Evolutionary conservation across 2,888 invertebrate species (phyloP).

Genomic region (Pediacus dermestoides): DNA sequence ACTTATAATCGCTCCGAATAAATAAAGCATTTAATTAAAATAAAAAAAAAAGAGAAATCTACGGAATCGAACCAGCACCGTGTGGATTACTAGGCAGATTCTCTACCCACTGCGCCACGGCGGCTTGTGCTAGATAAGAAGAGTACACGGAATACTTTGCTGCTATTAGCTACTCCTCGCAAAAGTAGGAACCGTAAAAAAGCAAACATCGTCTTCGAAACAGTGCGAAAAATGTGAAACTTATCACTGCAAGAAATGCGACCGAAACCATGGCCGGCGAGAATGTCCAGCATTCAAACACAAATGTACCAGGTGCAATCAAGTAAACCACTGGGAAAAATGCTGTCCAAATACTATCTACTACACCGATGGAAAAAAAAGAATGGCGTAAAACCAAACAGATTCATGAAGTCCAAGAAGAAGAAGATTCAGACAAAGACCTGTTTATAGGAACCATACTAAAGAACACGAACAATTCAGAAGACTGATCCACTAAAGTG

Average conservation of each 20-base stretch:
- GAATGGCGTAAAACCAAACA: not conserved
- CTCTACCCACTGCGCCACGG: too few species aligned
- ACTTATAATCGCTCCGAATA: too few species aligned
- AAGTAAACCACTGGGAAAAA: conserved; percentile 7
- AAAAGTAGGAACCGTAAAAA: too few species aligned
- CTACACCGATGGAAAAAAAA: not conserved
- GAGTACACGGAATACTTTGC: too few species aligned
- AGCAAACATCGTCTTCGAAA: too few species aligned
- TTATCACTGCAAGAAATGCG: conserved; percentile 8
- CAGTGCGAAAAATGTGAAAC: not conserved
- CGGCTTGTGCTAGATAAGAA: too few species aligned
- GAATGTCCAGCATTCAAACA: conserved; percentile 5
- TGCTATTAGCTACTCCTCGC: too few species aligned
- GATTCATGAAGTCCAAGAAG: not conserved
- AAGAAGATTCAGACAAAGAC: not conserved
- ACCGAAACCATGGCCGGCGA: not conserved
- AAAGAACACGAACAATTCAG: not conserved
- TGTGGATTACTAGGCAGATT: too few species aligned
- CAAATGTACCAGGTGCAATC: conserved; percentile 6
- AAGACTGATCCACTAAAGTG: not conserved
- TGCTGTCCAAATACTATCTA: not conserved
- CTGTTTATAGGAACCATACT: not conserved
- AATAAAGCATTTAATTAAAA: too few species aligned
- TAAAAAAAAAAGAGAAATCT: too few species aligned
- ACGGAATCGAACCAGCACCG: too few species aligned